These are phyloP conservation scores for Hyles lineata DNA, from an alignment of 2,888 invertebrate genomes.

Conservation along the genomic window DNA sequence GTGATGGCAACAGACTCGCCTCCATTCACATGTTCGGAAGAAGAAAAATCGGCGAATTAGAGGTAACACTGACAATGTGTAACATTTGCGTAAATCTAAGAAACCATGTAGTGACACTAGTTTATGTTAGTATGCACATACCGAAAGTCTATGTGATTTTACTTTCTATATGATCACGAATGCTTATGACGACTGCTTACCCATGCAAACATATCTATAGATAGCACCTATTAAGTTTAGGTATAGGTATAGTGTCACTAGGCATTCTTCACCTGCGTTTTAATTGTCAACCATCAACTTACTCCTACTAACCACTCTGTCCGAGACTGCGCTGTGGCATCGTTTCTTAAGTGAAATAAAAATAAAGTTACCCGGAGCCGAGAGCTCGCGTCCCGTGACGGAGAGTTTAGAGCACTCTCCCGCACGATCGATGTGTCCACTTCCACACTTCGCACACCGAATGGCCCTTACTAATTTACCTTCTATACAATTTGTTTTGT, in stretches of 20 bases:
- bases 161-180: too few species aligned
- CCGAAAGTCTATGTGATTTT: too few species aligned
- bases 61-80: too few species aligned
- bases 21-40: too few species aligned
- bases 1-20: too few species aligned
- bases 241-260: neutral
- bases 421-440: neutral
- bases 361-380: constrained; percentile 20
- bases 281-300: neutral
- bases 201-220: neutral
- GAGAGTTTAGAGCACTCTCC: neutral
- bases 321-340: neutral
- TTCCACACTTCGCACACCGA: neutral
- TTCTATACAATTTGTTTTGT: too few species aligned
- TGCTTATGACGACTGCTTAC: too few species aligned
- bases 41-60: too few species aligned
- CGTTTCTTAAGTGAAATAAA: constrained; percentile 32
- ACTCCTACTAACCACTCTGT: neutral
- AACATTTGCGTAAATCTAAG: too few species aligned
- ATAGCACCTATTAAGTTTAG: neutral
- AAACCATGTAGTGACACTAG: too few species aligned
- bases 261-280: neutral
- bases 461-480: too few species aligned
- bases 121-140: too few species aligned
- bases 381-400: neutral